Evolutionary conservation across 2,797 vertebrate species (phyloP).

Genomic region (Peromyscus eremicus): DNA sequence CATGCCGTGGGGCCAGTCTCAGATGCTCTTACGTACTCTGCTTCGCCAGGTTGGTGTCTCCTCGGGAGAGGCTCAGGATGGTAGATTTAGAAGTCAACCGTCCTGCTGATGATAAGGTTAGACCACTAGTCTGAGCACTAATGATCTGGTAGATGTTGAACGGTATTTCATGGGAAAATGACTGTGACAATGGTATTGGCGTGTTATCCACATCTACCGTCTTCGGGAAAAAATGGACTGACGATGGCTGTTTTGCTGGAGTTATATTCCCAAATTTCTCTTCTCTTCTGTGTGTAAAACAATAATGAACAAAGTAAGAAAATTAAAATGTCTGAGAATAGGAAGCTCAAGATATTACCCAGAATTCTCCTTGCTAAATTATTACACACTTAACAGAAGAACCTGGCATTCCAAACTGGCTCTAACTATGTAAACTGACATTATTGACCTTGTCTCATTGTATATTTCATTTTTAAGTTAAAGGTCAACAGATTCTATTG

Average conservation of each 20-base stretch:
- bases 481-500: background rate
- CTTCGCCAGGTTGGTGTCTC: constrained; percentile 26
- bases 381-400: background rate
- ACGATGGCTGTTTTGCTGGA: background rate
- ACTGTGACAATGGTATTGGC: fast-evolving
- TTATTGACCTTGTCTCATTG: background rate
- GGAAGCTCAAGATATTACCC: background rate
- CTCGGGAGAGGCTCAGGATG: fast-evolving
- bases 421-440: background rate
- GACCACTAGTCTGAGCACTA: background rate
- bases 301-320: constrained; percentile 6
- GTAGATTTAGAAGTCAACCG: background rate
- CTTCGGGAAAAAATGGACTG: background rate
- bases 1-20: background rate
- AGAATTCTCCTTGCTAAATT: constrained; percentile 6
- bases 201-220: background rate
- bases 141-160: background rate
- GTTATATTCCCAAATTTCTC: fast-evolving
- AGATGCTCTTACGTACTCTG: background rate
- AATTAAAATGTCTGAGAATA: background rate
- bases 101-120: fast-evolving
- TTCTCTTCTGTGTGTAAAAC: constrained; percentile 64
- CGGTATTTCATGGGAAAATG: background rate
- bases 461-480: constrained; percentile 1
- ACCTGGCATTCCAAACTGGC: background rate